Evolutionary conservation across 2,888 invertebrate genomes (phyloP).

Genomic region (Sericinus montela): DNA sequence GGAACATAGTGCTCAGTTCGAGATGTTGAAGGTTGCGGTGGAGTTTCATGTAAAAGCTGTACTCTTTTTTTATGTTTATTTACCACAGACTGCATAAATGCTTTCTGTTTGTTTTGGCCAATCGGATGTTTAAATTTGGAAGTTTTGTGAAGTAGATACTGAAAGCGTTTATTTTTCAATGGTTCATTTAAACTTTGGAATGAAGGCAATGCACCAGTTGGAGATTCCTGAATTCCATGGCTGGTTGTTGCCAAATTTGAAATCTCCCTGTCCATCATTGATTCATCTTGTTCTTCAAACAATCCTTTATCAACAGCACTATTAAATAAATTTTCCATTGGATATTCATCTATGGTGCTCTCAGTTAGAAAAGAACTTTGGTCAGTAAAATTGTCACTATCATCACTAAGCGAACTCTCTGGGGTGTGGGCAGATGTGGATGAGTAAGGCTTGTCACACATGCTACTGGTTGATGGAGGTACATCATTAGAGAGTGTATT

Average conservation of each 20-base stretch:
- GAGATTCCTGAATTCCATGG: slow-evolving; percentile 61
- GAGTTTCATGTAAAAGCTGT: slow-evolving; percentile 54
- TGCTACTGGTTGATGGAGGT: slow-evolving; percentile 54
- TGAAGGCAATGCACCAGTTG: slow-evolving; percentile 58
- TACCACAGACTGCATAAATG: slow-evolving; percentile 73
- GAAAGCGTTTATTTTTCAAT: slow-evolving; percentile 70
- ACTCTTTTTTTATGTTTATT: slow-evolving; percentile 74
- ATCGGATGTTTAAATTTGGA: slow-evolving; percentile 74
- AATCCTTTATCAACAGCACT: slow-evolving; percentile 72
- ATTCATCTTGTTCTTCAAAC: slow-evolving; percentile 68
- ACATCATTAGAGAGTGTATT: slow-evolving; percentile 54
- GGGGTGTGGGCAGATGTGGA: slow-evolving; percentile 54
- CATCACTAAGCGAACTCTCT: slow-evolving; percentile 68
- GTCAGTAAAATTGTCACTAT: slow-evolving; percentile 68
- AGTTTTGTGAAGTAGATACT: slow-evolving; percentile 72
- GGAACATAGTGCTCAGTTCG: slow-evolving; percentile 60
- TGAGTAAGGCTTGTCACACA: slow-evolving; percentile 49
- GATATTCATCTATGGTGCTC: slow-evolving; percentile 72
- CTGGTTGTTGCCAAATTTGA: slow-evolving; percentile 72
- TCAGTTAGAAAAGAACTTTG: slow-evolving; percentile 72
- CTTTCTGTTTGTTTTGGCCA: slow-evolving; percentile 71
- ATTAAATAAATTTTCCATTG: slow-evolving; percentile 73
- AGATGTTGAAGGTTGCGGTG: slow-evolving; percentile 65
- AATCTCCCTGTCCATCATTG: slow-evolving; percentile 73
- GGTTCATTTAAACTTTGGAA: slow-evolving; percentile 72